A percentile compares a stretch with the other conserved stretches of the same genome.
Evolutionary conservation across 2,888 invertebrate genomes (phyloP).

Genomic region (Blera fallax): DNA sequence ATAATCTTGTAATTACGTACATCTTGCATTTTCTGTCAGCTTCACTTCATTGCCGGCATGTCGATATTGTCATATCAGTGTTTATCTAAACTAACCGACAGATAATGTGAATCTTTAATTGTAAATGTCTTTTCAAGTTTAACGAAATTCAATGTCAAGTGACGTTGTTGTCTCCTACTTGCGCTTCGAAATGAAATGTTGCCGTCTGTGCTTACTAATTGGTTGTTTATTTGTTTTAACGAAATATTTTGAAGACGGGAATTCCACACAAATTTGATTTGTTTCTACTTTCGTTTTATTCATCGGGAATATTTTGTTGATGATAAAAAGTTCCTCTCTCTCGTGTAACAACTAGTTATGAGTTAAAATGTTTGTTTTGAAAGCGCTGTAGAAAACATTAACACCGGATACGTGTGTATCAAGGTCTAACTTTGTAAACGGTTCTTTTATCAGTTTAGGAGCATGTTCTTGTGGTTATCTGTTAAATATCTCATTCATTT

Average conservation of each 20-base stretch:
- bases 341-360: neutral
- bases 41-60: neutral
- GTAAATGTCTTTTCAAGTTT: neutral
- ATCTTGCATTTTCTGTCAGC: neutral
- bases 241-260: neutral
- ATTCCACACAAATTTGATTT: neutral
- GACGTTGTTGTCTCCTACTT: neutral
- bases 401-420: constrained; percentile 45
- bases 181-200: neutral
- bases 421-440: neutral
- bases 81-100: neutral
- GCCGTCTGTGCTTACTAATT: neutral
- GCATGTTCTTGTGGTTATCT: constrained; percentile 25
- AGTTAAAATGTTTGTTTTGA: neutral
- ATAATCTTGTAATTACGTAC: too few relatives aligned
- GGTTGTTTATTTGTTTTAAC: constrained; percentile 3
- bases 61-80: neutral
- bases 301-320: neutral
- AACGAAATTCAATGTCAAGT: neutral
- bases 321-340: neutral
- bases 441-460: neutral
- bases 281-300: neutral
- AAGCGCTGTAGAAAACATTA: neutral
- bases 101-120: too few relatives aligned
- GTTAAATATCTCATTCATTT: neutral